Percentiles rank a stretch among this genome's conserved stretches.
phyloP scores from a whole-genome alignment of 2,888 invertebrate genomes.

The Calliopum simillimum region DNA sequence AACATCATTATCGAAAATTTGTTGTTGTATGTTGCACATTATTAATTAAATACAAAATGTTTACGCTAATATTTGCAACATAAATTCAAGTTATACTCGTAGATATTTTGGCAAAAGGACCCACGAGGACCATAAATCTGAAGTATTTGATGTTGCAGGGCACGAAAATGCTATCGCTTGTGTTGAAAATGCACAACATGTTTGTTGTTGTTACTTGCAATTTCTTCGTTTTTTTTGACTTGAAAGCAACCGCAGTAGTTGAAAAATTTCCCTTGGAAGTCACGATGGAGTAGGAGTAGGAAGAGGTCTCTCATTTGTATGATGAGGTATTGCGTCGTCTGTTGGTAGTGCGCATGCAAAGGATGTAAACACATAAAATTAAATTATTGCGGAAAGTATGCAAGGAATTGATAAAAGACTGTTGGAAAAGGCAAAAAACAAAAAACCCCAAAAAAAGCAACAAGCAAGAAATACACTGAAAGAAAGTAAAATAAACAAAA shows the following conservation, averaged over 20 bases:
- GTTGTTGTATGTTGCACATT: constrained; percentile 41
- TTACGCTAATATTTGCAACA: constrained; percentile 60
- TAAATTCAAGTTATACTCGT: constrained; percentile 46
- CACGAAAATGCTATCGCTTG: constrained; percentile 9
- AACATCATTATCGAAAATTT: constrained; percentile 28
- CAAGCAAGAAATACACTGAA: too few species aligned
- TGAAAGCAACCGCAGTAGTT: neutral
- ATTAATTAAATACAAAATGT: constrained; percentile 63
- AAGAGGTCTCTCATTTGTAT: neutral
- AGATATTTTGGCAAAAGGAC: constrained; percentile 26
- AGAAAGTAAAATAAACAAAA: too few species aligned
- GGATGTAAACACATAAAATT: constrained; percentile 18
- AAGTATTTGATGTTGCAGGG: neutral
- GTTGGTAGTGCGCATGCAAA: neutral
- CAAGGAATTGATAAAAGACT: too few species aligned
- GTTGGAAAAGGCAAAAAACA: too few species aligned
- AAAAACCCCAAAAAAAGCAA: too few species aligned
- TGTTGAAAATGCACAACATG: constrained; percentile 19
- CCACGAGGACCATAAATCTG: constrained; percentile 2
- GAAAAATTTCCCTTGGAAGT: neutral
- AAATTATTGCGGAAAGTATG: neutral
- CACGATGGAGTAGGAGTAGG: neutral
- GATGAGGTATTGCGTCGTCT: neutral
- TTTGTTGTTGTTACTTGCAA: neutral
- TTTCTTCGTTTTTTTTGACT: neutral